Percentiles rank a stretch among this genome's conserved stretches.
phyloP scores from a whole-genome alignment of 2,888 invertebrate genomes.

The Cheiracanthium punctorium region DNA sequence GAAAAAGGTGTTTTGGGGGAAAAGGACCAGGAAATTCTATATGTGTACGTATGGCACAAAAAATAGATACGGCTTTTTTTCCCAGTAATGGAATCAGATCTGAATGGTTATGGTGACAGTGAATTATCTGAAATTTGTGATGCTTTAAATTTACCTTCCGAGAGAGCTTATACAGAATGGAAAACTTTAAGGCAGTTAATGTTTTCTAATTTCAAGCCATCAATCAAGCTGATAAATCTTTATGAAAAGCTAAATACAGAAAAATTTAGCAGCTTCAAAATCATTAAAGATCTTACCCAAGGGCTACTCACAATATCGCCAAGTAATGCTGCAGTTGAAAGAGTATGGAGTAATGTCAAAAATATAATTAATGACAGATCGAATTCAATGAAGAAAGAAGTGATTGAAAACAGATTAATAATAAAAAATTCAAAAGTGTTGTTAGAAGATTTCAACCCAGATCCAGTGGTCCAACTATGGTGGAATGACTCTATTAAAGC shows the following conservation, averaged over 20 bases:
- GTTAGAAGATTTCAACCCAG: background rate
- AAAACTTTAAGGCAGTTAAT: background rate
- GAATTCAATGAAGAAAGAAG: background rate
- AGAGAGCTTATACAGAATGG: background rate
- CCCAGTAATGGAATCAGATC: background rate
- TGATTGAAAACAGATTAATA: background rate
- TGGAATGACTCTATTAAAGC: no score
- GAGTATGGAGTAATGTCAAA: no score
- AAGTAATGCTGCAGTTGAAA: background rate
- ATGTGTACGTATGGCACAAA: background rate
- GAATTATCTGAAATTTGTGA: background rate
- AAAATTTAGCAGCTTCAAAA: no score
- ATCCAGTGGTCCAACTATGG: no score
- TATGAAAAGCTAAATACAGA: no score
- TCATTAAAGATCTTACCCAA: no score
- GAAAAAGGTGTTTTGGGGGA: no score
- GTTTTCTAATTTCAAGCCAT: no score
- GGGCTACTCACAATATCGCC: no score
- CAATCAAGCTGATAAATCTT: no score
- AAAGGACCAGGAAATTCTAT: background rate
- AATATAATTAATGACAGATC: constrained; percentile 3
- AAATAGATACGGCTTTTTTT: background rate
- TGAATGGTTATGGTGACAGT: background rate
- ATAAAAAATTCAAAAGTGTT: background rate
- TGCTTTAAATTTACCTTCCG: background rate